Evolutionary conservation across 2,888 invertebrate species (phyloP).

Genomic region (Spilarctia lutea): DNA sequence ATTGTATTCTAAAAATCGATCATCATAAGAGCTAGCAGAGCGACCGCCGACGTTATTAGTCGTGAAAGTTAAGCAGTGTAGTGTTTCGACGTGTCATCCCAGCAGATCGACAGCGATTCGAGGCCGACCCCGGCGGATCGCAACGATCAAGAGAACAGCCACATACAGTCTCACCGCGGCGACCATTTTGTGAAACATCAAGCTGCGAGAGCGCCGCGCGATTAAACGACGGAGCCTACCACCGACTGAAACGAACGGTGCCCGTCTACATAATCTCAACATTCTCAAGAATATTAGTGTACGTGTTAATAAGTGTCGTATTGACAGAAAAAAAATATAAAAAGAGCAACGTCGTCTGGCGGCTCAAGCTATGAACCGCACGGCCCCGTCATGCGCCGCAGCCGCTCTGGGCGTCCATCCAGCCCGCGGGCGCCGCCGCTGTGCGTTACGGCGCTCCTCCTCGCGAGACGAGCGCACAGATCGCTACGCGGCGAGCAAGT

Average conservation of each 20-base stretch:
- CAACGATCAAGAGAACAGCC: conserved; percentile 45
- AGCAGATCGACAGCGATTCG: conserved; percentile 81
- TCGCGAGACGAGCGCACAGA: conserved; percentile 66
- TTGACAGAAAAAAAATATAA: conserved; percentile 60
- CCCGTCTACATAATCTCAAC: conserved; percentile 35
- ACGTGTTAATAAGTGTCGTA: conserved; percentile 47
- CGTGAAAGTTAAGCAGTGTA: conserved; percentile 81
- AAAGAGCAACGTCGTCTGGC: conserved; percentile 64
- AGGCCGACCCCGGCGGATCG: conserved; percentile 72
- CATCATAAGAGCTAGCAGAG: conserved; percentile 82
- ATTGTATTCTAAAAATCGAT: conserved; percentile 79
- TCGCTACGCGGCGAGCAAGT: conserved; percentile 91
- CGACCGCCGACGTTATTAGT: conserved; percentile 76
- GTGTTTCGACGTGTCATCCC: conserved; percentile 85
- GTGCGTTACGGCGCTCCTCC: conserved; percentile 51
- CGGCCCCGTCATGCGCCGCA: conserved; percentile 41
- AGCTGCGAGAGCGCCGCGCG: conserved; percentile 53
- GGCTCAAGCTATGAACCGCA: conserved; percentile 45
- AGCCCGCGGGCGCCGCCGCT: conserved; percentile 66
- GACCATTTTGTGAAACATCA: conserved; percentile 77
- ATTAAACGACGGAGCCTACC: conserved; percentile 40
- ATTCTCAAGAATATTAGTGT: conserved; percentile 35
- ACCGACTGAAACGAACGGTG: conserved; percentile 47
- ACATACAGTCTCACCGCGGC: conserved; percentile 65
- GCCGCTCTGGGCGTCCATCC: conserved; percentile 51